These are phyloP conservation scores for Notiomystis cincta DNA, from an alignment of 2,113 vertebrate species.

Conservation along the genomic window DNA sequence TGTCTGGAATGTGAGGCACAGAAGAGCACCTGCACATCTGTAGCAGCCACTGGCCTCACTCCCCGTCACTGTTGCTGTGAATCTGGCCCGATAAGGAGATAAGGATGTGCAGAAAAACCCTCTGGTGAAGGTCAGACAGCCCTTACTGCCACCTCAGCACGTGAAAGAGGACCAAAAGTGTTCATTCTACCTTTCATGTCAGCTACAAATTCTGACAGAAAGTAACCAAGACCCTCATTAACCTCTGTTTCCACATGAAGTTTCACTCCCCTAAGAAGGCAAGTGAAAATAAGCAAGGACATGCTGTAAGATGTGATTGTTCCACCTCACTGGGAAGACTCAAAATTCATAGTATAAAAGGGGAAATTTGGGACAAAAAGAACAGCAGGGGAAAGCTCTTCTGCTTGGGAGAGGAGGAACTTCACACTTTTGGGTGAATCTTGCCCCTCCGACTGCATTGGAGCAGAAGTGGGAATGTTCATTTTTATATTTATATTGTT, in stretches of 20 bases:
- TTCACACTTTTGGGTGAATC: not conserved
- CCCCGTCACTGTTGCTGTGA: not conserved
- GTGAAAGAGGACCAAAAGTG: not conserved
- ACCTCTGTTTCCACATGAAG: not conserved
- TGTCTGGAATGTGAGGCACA: not conserved
- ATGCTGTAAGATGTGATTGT: not conserved
- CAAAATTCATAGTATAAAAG: not conserved
- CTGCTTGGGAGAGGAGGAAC: no score
- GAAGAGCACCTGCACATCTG: not conserved
- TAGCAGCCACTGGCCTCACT: not conserved
- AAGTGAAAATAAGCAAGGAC: not conserved
- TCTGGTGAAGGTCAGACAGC: not conserved
- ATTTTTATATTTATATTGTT: not conserved
- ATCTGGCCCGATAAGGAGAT: fast-evolving
- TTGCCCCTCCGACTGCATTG: not conserved
- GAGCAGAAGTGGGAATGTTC: not conserved
- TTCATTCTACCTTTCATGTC: not conserved
- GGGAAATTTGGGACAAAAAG: not conserved
- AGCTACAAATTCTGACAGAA: not conserved
- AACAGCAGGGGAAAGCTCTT: no score
- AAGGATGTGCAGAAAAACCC: not conserved
- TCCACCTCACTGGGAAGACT: not conserved
- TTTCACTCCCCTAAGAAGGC: not conserved
- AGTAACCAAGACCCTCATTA: not conserved
- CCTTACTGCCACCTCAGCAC: not conserved